Base-by-base conservation (phyloP, 2,113 vertebrate genomes). In the Nibea coibor region DNA sequence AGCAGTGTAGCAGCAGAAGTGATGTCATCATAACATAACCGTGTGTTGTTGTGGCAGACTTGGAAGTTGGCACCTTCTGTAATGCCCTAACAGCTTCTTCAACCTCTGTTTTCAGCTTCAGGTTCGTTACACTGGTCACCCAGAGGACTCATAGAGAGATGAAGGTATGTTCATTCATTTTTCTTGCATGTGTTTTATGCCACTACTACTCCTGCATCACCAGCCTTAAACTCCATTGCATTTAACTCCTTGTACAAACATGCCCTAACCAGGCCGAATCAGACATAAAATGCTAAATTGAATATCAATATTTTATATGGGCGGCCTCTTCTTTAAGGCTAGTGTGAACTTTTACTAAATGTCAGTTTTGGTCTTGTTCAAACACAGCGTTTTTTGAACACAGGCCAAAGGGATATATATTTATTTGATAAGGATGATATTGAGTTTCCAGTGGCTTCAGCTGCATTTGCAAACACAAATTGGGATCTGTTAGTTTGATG, bases 121-220 rank as follows among this genome's bases (percentile, higher is more conserved):
- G 92, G 88, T 87, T 88, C 87, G 53, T 86, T 61, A 57, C 86
- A 75, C 86, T 88, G 87, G 88, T 91, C 88, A 75, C 88, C 82
- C 57, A 76, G 91, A 92, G 89, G 92, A 92, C 90, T 91, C 80
- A 79, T 83, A 86, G 89, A 90, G 91, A 94, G 91, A 96, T 96
- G 95, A 96, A 96, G 95, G 95, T 96, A 93, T 10, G 89, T 59
- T 61, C 68, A 57, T 83, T 75, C 54, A 19, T 72, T 59, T 65
- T 54, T 56, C 48, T 24, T 65, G 43, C n/a, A 51, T 72, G 28
- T 63, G 16, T 65, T 69, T 74, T 28, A 43, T 50, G 64, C 35
- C 75, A 82, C 15, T n/a, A 8, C 68, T 58, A 53, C 72, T 51
- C 28, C 45, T 74, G 64, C 51, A 31, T 61, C 45, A 62, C 63